Conservation (phyloP, 2,888 invertebrate species). For the Hesperia comma region DNA sequence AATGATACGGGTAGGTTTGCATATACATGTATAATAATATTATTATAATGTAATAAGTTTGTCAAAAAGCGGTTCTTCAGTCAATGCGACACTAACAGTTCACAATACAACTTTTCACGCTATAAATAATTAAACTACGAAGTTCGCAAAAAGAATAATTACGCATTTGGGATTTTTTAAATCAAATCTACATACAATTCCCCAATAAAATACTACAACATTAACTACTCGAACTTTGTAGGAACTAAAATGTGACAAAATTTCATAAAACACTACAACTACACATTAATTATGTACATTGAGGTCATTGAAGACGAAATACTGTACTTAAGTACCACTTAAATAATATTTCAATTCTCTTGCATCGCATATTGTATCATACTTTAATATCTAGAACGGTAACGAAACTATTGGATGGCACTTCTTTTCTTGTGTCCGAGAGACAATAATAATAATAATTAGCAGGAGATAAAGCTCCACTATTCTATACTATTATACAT, state of each 20-base stretch:
- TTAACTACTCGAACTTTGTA: neutral
- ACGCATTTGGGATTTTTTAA: neutral
- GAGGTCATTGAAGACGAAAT: slow-evolving; percentile 62
- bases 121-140: neutral
- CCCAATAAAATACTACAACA: neutral
- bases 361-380: slow-evolving; percentile 80
- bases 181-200: neutral
- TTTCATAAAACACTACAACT: slow-evolving; percentile 37
- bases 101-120: neutral
- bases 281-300: slow-evolving; percentile 51
- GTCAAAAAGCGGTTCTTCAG: slow-evolving; percentile 14
- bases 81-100: slow-evolving; percentile 31
- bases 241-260: slow-evolving; percentile 33
- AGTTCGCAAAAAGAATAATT: neutral
- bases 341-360: slow-evolving; percentile 81
- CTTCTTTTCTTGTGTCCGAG: slow-evolving; percentile 48
- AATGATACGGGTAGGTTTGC: too few species aligned
- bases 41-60: slow-evolving; percentile 9
- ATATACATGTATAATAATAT: neutral
- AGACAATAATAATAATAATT: slow-evolving; percentile 28
- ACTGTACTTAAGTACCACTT: slow-evolving; percentile 60
- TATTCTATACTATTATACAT: slow-evolving; percentile 65
- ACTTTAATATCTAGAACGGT: slow-evolving; percentile 69
- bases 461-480: slow-evolving; percentile 11
- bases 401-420: slow-evolving; percentile 75